Conservation (phyloP, 2,888 invertebrate species). For the Phrixothrix hirtus region DNA sequence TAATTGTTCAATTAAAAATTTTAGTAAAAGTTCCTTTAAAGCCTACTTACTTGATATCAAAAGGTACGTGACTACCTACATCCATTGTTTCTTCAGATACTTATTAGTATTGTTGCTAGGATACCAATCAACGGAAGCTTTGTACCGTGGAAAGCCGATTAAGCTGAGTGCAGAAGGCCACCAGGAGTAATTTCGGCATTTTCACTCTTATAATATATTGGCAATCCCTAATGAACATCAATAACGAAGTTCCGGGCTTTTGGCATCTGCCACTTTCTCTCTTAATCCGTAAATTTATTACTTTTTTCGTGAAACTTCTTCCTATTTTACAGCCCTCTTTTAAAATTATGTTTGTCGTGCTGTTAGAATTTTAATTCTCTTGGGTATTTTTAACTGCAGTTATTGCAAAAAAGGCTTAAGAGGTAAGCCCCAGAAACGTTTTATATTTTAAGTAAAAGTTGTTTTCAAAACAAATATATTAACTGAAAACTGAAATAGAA, state of each 20-base stretch:
- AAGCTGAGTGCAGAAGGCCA: too few relatives aligned
- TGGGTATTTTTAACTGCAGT: too few relatives aligned
- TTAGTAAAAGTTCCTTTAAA: too few relatives aligned
- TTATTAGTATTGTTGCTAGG: slow-evolving; percentile 36
- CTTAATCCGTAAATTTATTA: slow-evolving; percentile 17
- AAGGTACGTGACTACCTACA: slow-evolving; percentile 36
- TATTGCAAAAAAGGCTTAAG: too few relatives aligned
- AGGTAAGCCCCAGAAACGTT: too few relatives aligned
- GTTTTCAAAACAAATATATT: too few relatives aligned
- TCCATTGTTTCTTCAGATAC: slow-evolving; percentile 29
- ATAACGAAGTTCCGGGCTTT: slow-evolving; percentile 19
- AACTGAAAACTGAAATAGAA: too few relatives aligned
- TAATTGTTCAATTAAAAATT: too few relatives aligned
- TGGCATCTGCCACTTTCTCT: slow-evolving; percentile 13
- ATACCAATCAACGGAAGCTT: too few relatives aligned
- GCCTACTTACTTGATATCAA: too few relatives aligned
- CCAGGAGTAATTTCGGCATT: slow-evolving; percentile 18
- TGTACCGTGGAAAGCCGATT: slow-evolving; percentile 33
- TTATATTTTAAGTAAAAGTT: too few relatives aligned
- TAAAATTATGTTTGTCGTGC: slow-evolving; percentile 4
- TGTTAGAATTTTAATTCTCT: too few relatives aligned
- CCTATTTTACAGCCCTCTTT: slow-evolving; percentile 6
- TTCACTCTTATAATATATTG: slow-evolving; percentile 23
- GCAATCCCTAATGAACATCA: slow-evolving; percentile 23
- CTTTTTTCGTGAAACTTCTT: slow-evolving; percentile 1